Percentiles rank a stretch among this genome's conserved stretches.
phyloP scores from a whole-genome alignment of 2,113 vertebrate genomes.

The Elachura formosa region DNA sequence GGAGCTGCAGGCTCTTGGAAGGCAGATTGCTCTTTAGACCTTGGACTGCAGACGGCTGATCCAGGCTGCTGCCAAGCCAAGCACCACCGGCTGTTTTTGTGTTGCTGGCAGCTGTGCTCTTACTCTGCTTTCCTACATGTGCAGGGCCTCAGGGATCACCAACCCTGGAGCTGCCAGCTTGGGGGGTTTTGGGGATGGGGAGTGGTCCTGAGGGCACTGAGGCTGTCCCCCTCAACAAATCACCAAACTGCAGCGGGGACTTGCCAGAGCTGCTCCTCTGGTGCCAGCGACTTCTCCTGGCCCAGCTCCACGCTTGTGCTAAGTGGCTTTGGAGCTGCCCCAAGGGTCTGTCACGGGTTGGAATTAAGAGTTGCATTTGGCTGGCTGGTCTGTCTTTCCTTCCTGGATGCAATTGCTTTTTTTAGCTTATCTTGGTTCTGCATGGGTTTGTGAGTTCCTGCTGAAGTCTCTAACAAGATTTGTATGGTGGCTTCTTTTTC shows the following conservation, averaged over 20 bases:
- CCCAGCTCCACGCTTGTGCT: conserved; percentile 31
- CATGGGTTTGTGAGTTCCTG: conserved; percentile 53
- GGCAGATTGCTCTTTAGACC: conserved; percentile 10
- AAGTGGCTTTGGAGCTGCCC: conserved; percentile 66
- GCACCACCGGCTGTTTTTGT: neutral
- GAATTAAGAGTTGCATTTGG: conserved; percentile 58
- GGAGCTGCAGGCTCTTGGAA: neutral
- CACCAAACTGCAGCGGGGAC: neutral
- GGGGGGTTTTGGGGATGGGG: neutral
- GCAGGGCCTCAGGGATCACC: neutral
- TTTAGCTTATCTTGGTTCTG: conserved; percentile 64
- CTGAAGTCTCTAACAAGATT: conserved; percentile 60
- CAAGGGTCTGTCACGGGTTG: conserved; percentile 57
- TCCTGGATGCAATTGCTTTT: conserved; percentile 53
- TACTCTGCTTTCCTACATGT: neutral
- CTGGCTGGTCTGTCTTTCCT: conserved; percentile 47
- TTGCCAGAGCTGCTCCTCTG: neutral
- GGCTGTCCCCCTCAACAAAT: neutral
- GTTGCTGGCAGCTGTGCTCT: neutral
- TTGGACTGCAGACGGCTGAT: neutral
- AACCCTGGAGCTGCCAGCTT: neutral
- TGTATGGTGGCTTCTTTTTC: conserved; percentile 60
- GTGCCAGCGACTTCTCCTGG: conserved; percentile 36
- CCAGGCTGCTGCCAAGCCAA: neutral
- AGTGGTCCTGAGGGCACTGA: neutral